phyloP scores from a whole-genome alignment of 2,113 vertebrate genomes.

The Hippotragus niger region DNA sequence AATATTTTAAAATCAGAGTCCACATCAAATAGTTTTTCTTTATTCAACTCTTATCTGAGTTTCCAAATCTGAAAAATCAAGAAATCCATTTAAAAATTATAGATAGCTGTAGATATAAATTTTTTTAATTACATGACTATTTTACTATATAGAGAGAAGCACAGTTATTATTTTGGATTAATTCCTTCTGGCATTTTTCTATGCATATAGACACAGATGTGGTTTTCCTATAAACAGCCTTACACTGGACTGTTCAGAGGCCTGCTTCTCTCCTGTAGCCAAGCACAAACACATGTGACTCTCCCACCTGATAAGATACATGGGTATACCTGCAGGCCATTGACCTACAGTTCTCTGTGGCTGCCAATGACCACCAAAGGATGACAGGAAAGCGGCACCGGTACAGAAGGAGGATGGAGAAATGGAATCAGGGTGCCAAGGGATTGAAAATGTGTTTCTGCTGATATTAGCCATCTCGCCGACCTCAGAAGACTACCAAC shows the following conservation, averaged over 20 bases:
- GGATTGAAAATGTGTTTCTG: background rate
- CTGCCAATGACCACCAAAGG: background rate
- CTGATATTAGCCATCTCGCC: background rate
- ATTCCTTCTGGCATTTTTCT: background rate
- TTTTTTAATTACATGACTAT: background rate
- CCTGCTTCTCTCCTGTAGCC: background rate
- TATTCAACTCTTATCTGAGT: background rate
- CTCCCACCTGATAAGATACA: background rate
- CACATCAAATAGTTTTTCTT: background rate
- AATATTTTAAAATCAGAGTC: background rate
- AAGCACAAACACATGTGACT: background rate
- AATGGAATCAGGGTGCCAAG: background rate
- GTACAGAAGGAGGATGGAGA: too few relatives aligned
- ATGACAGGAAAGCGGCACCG: background rate
- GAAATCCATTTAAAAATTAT: background rate
- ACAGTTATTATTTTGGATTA: background rate
- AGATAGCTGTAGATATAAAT: background rate
- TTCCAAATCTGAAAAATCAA: slow-evolving; percentile 23
- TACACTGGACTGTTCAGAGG: background rate
- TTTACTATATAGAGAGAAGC: background rate
- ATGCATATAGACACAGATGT: background rate
- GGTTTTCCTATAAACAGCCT: background rate
- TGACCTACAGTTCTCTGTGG: rapidly evolving
- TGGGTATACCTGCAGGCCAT: rapidly evolving
- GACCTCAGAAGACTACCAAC: background rate